These are phyloP conservation scores for Propithecus coquereli DNA, from an alignment of 2,113 vertebrate species.

Conservation along the genomic window DNA sequence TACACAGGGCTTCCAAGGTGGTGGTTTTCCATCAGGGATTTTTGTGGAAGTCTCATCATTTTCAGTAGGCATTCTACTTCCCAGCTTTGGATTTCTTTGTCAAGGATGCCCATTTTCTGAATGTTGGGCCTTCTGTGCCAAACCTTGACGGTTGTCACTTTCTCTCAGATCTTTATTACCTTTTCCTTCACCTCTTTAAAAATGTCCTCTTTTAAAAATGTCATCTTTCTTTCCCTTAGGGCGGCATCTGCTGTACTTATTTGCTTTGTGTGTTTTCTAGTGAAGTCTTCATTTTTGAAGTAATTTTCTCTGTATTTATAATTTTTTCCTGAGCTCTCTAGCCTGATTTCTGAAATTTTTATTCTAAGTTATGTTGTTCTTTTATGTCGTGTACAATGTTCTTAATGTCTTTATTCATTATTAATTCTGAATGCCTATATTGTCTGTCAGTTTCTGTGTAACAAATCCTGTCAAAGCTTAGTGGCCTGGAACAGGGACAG, in stretches of 20 bases:
- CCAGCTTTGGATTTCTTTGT: neutral
- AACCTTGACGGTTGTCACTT: neutral
- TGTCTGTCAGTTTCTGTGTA: neutral
- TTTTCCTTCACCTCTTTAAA: neutral
- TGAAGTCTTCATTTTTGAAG: neutral
- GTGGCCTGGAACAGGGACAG: neutral
- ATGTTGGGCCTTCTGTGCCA: neutral
- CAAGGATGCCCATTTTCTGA: neutral
- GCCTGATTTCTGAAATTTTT: neutral
- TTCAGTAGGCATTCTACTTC: neutral
- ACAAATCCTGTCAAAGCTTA: neutral
- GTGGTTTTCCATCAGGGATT: neutral
- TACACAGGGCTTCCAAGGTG: rapidly evolving
- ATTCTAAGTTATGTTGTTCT: neutral
- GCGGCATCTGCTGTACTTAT: neutral
- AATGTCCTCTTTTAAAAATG: neutral
- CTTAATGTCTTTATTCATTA: neutral
- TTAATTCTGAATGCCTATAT: neutral
- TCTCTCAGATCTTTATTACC: neutral
- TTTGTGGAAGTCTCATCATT: neutral
- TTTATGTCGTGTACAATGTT: neutral
- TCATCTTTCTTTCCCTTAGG: neutral
- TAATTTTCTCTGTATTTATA: neutral
- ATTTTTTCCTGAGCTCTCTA: neutral
- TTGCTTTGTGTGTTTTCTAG: neutral